These are phyloP conservation scores for Chrysaora quinquecirrha DNA, from an alignment of 30 jellyfish, hydroid and myxozoan species.

Conservation along the genomic window DNA sequence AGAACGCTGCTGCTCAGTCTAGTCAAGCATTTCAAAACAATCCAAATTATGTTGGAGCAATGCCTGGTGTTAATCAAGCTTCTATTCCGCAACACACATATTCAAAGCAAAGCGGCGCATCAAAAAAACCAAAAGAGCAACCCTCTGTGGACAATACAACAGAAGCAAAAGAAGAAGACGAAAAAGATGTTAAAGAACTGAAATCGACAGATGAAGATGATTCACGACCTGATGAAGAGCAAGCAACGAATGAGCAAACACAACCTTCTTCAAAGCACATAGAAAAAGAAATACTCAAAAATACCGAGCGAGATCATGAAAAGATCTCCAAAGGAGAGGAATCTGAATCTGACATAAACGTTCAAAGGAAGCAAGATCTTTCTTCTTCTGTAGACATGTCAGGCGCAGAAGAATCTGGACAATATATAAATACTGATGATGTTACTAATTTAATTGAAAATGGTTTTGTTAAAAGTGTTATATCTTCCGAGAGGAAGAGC, in stretches of 20 bases:
- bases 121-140: constrained; percentile 4
- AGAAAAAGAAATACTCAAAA: constrained; percentile 31
- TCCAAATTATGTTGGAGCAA: too few relatives aligned
- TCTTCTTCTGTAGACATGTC: not conserved
- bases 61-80: too few relatives aligned
- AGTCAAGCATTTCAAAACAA: too few relatives aligned
- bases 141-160: not conserved
- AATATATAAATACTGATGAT: not conserved
- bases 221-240: constrained; percentile 48
- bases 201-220: constrained; percentile 23
- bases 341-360: not conserved
- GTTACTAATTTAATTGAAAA: not conserved
- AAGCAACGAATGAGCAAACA: constrained; percentile 62
- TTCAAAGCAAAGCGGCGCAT: not conserved
- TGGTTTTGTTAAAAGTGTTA: not conserved
- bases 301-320: constrained; percentile 8
- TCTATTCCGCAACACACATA: too few relatives aligned
- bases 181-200: constrained; percentile 18
- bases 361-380: not conserved
- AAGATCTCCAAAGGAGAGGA: not conserved
- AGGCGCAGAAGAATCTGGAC: not conserved
- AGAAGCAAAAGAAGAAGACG: constrained; percentile 11
- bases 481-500: not conserved
- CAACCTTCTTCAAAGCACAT: constrained; percentile 65
- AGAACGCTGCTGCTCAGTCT: too few relatives aligned